Percentiles rank a stretch among this genome's conserved stretches.
Evolutionary conservation across 2,888 invertebrate species (phyloP).

Genomic region (Scaeva pyrastri): DNA sequence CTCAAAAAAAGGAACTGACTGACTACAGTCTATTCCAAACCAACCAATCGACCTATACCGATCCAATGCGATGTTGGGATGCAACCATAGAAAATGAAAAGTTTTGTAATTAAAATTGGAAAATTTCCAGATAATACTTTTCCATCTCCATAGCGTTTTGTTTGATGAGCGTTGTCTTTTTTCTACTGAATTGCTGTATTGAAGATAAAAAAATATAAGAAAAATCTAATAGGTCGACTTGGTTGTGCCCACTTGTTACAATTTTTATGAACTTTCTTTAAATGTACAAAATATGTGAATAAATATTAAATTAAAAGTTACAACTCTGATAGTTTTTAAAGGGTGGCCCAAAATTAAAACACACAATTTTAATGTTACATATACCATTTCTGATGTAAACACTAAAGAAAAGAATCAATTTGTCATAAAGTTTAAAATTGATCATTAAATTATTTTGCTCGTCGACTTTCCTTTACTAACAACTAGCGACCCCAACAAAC

Average conservation of each 20-base stretch:
- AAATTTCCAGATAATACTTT: slow-evolving; percentile 78
- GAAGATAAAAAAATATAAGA: slow-evolving; percentile 3
- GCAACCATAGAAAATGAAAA: slow-evolving; percentile 80
- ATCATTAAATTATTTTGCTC: no score
- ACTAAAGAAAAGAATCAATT: no score
- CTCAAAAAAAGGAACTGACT: slow-evolving; percentile 5
- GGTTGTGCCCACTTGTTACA: not conserved
- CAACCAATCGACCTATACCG: not conserved
- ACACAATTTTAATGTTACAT: no score
- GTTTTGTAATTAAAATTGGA: slow-evolving; percentile 83
- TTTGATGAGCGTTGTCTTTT: slow-evolving; percentile 58
- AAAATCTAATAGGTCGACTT: not conserved
- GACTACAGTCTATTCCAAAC: not conserved
- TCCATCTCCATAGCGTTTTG: slow-evolving; percentile 52
- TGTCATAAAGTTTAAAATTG: no score
- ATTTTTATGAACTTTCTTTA: no score
- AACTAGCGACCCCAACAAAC: no score
- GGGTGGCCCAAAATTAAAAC: no score
- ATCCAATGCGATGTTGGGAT: slow-evolving; percentile 59
- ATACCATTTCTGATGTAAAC: no score
- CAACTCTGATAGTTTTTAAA: no score
- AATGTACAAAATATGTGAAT: no score
- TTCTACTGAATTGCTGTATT: slow-evolving; percentile 4
- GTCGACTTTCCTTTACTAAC: no score
- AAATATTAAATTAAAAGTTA: no score